Evolutionary conservation across 35 echinoderm and acorn worm genomes (phyloP).

Genomic region (Heliocidaris tuberculata): DNA sequence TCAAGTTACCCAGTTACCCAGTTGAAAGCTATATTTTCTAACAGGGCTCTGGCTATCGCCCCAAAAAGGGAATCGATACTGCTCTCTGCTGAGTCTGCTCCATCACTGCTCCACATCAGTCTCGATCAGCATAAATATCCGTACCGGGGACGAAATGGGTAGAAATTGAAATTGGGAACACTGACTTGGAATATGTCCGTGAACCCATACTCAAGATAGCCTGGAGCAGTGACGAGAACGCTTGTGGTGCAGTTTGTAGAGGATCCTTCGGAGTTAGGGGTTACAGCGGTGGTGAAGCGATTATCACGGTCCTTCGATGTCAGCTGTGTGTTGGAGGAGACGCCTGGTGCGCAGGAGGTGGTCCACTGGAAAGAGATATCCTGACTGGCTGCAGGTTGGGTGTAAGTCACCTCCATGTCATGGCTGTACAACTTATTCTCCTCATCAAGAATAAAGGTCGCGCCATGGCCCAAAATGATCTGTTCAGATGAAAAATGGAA

Average conservation of each 20-base stretch:
- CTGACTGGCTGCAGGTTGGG: background rate
- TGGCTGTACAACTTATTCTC: background rate
- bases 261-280: background rate
- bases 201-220: background rate
- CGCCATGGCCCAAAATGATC: conserved; percentile 26
- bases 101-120: too few relatives aligned
- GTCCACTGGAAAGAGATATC: background rate
- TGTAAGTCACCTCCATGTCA: background rate
- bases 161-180: background rate
- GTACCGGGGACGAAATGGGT: too few relatives aligned
- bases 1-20: too few relatives aligned
- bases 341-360: background rate
- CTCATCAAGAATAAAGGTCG: background rate
- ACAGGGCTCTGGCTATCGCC: too few relatives aligned
- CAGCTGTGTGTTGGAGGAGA: background rate
- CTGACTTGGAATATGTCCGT: background rate
- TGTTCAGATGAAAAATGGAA: background rate
- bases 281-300: background rate
- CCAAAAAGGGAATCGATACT: too few relatives aligned
- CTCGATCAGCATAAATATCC: too few relatives aligned
- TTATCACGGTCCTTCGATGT: background rate
- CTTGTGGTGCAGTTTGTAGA: background rate
- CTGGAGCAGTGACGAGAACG: background rate
- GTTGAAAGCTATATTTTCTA: too few relatives aligned
- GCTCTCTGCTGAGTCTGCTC: too few relatives aligned